Base-by-base conservation (phyloP, 2,113 vertebrate genomes). In the Phalacrocorax brasilianus region DNA sequence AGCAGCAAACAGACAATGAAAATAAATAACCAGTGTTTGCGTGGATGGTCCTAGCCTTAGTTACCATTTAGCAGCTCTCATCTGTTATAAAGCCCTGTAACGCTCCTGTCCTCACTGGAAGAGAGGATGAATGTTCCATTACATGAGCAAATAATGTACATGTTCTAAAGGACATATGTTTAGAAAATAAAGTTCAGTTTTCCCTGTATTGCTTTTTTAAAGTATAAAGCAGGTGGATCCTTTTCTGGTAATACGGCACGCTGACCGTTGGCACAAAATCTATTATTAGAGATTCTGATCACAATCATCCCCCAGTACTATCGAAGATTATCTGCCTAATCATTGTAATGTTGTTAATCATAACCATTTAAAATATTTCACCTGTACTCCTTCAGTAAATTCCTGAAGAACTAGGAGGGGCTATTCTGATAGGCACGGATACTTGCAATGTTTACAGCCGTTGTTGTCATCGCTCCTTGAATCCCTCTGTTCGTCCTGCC, bases 381-480 rank as follows among this genome's bases (percentile, higher is more conserved):
- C 58, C 44, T 62, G 5, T 61, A 65, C 32, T 87, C 19, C 24
- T 52, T n/a, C 21, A 68, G 13, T 68, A 84, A 84, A 71, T 75
- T 84, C 21, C 17, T 53, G 66, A 84, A 81, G 27, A 68, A 1
- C 27, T 53, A 18, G 56, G 40, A 71, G 68, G 14, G 11, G 4
- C 26, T 91, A 0, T 49, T 55, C 27, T 14, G 42, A 23, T 53
- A 30, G 35, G 2, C 28, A 7, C 14, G 22, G 23, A 30, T 70
- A 49, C 7, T 62, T 92, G 21, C 14, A 58, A 40, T 8, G n/a
- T 67, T 92, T 70, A 14, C 32, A 49, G 0, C 13, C 0, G 0
- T 35, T 30, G 8, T 23, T 85, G 9, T 68, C 13, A 33, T 65
- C 0, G 0, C 21, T 76, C 38, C n/a, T 84, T 63, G 11, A 91